A percentile compares a stretch with the other conserved stretches of the same genome.
phyloP scores from a whole-genome alignment of 1,140 invertebrate species.

The Drepana arcuata region DNA sequence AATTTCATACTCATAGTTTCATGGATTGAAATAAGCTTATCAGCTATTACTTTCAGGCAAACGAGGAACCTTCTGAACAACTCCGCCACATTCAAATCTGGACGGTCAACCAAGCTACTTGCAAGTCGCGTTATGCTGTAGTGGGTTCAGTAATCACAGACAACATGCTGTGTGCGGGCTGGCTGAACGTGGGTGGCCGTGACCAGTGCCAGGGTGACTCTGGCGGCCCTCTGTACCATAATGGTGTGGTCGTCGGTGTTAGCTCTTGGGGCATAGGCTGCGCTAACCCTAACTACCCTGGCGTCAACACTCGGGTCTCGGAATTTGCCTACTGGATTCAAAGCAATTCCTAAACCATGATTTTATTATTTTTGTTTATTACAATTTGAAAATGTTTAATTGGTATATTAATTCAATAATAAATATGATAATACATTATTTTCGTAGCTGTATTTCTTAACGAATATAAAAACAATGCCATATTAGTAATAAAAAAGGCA shows the following conservation, averaged over 20 bases:
- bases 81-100: constrained; percentile 24
- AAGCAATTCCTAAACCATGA: constrained; percentile 19
- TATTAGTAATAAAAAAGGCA: no score
- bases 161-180: constrained; percentile 25
- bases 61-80: constrained; percentile 15
- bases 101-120: constrained; percentile 16
- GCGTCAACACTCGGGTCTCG: constrained; percentile 68
- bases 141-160: constrained; percentile 9
- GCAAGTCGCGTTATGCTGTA: constrained; percentile 11
- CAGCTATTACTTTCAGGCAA: constrained; percentile 16
- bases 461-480: no score
- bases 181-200: constrained; percentile 32
- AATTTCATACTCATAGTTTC: background rate
- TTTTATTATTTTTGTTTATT: no score
- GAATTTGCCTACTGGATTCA: constrained; percentile 31
- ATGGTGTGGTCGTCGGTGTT: constrained; percentile 68
- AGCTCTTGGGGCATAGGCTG: constrained; percentile 73
- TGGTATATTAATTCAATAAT: no score
- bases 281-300: constrained; percentile 58
- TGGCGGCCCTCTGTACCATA: constrained; percentile 75
- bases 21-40: no score
- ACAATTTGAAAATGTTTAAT: no score
- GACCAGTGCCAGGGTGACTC: constrained; percentile 71
- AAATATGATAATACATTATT: no score
- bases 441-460: no score